Evolutionary conservation across 92 coral and sea anemone species (phyloP).

Genomic region (Umimayanthus kanabou): DNA sequence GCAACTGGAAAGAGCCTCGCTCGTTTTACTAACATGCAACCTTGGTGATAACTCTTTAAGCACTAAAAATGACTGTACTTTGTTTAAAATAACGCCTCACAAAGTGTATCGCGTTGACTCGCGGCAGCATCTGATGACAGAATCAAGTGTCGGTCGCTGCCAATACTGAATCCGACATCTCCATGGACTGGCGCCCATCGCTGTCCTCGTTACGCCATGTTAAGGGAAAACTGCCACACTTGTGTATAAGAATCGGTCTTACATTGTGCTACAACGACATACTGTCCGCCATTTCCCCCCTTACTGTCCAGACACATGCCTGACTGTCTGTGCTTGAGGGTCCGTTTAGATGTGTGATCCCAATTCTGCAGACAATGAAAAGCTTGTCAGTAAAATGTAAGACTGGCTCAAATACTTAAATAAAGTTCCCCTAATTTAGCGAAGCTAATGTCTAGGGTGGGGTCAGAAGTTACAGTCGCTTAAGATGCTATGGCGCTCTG

Average conservation of each 20-base stretch:
- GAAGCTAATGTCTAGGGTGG: too few species aligned
- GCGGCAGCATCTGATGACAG: too few species aligned
- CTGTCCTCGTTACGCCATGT: constrained; percentile 54
- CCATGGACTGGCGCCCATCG: neutral
- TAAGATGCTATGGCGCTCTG: too few species aligned
- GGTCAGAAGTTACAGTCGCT: too few species aligned
- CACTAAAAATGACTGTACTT: too few species aligned
- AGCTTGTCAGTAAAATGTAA: neutral
- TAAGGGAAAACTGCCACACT: constrained; percentile 89
- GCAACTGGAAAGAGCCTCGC: too few species aligned
- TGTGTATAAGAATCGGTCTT: constrained; percentile 55
- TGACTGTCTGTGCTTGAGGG: constrained; percentile 78
- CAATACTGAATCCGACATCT: neutral
- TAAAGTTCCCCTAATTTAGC: too few species aligned
- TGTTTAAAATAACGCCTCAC: too few species aligned
- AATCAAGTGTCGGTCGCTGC: neutral
- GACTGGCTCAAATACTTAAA: neutral
- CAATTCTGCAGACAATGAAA: constrained; percentile 60
- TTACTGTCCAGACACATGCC: constrained; percentile 87
- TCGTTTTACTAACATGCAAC: too few species aligned
- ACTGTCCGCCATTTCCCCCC: constrained; percentile 52
- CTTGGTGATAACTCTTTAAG: too few species aligned
- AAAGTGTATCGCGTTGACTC: too few species aligned
- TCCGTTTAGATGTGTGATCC: constrained; percentile 79
- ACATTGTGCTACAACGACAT: constrained; percentile 69